Evolutionary conservation across 2,797 vertebrate genomes (phyloP).

Genomic region (Sebastes steindachneri): DNA sequence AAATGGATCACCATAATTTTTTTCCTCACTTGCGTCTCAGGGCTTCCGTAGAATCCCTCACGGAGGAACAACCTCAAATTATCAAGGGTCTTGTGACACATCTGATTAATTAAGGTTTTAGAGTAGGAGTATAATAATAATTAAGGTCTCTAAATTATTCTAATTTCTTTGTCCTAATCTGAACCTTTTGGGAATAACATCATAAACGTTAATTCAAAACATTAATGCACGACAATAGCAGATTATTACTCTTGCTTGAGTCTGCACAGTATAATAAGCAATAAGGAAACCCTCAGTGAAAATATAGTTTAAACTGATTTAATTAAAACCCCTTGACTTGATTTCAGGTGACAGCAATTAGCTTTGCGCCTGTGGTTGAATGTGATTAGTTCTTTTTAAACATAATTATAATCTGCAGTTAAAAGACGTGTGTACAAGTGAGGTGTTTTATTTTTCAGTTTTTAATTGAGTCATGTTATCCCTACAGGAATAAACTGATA

Average conservation of each 20-base stretch:
- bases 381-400: constrained; percentile 13
- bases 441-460: background rate
- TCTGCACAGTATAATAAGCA: background rate
- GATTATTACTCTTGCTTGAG: background rate
- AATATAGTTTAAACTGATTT: constrained; percentile 6
- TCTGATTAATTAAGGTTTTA: background rate
- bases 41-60: background rate
- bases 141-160: background rate
- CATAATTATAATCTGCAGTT: background rate
- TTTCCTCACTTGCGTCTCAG: background rate
- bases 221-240: background rate
- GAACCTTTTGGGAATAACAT: background rate
- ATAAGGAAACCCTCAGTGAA: constrained; percentile 1
- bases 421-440: background rate
- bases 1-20: background rate
- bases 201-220: background rate
- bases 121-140: background rate
- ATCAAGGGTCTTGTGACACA: background rate
- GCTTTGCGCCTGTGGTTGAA: constrained; percentile 7
- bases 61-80: background rate
- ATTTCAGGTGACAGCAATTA: constrained; percentile 23
- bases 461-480: background rate
- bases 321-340: constrained; percentile 33
- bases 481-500: background rate
- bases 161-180: background rate